Conservation (phyloP, 2,797 vertebrate genomes). For the Euphonia xanthogaster region DNA sequence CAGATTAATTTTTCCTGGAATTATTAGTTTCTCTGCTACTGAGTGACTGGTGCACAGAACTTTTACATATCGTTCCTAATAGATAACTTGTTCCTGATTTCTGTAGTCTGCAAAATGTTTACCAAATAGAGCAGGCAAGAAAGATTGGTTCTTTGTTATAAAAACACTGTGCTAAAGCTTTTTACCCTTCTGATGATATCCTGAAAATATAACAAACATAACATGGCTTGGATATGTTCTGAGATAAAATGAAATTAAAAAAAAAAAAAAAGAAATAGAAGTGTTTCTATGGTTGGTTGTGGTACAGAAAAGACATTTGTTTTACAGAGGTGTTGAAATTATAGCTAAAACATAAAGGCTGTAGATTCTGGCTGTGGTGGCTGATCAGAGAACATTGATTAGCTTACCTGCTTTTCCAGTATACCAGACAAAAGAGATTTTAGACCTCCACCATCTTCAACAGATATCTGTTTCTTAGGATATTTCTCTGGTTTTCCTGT, state of each 20-base stretch:
- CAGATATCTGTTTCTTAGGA: background rate
- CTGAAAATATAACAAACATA: background rate
- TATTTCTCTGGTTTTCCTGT: background rate
- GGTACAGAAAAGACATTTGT: background rate
- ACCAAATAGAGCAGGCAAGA: background rate
- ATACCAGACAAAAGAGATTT: background rate
- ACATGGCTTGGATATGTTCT: background rate
- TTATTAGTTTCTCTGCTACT: background rate
- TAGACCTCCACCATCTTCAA: background rate
- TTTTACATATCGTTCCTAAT: background rate
- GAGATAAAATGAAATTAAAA: background rate
- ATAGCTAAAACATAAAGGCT: background rate
- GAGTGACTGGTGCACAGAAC: background rate
- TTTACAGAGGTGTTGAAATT: background rate
- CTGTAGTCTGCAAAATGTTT: background rate
- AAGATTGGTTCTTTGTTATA: background rate
- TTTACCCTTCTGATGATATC: background rate
- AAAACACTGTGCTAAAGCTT: background rate
- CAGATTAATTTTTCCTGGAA: background rate
- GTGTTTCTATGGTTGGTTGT: background rate
- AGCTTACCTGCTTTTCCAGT: background rate
- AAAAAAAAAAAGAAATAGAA: background rate
- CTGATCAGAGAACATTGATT: background rate
- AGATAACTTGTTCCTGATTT: background rate
- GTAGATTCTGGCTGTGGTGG: background rate